Conservation (phyloP, 1,140 invertebrate genomes). For the Linepithema humile region DNA sequence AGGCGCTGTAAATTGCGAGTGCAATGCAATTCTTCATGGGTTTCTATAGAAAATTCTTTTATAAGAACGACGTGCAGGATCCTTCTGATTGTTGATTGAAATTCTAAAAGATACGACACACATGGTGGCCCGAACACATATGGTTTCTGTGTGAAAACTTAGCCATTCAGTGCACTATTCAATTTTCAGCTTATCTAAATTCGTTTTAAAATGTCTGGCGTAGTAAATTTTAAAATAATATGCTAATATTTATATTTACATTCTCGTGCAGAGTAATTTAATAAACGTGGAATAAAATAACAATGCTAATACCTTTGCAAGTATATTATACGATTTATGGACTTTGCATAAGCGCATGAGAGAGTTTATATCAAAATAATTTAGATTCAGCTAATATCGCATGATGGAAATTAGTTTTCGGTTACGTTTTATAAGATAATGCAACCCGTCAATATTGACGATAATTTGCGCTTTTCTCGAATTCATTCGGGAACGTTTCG, state of each 20-base stretch:
- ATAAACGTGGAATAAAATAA: not conserved
- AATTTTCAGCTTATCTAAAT: not conserved
- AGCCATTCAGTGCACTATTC: not conserved
- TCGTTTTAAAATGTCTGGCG: not conserved
- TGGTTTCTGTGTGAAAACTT: not conserved
- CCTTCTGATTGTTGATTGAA: not conserved
- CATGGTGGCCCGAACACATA: not conserved
- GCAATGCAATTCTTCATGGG: not conserved
- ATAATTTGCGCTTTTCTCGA: constrained; percentile 25
- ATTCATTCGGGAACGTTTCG: constrained; percentile 4
- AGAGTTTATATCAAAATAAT: not conserved
- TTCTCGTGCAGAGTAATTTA: not conserved
- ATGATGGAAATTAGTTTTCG: not conserved
- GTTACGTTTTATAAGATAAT: not conserved
- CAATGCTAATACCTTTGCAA: not conserved
- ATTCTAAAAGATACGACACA: not conserved
- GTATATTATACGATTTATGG: not conserved
- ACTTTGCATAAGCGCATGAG: not conserved
- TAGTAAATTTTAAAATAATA: not conserved
- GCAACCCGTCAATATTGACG: not conserved
- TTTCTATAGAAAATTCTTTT: no score
- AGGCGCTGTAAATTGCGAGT: not conserved
- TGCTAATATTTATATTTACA: not conserved
- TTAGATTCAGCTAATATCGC: not conserved
- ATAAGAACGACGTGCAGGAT: not conserved